Conservation (phyloP, 2,797 vertebrate genomes). For the Lemur catta region DNA sequence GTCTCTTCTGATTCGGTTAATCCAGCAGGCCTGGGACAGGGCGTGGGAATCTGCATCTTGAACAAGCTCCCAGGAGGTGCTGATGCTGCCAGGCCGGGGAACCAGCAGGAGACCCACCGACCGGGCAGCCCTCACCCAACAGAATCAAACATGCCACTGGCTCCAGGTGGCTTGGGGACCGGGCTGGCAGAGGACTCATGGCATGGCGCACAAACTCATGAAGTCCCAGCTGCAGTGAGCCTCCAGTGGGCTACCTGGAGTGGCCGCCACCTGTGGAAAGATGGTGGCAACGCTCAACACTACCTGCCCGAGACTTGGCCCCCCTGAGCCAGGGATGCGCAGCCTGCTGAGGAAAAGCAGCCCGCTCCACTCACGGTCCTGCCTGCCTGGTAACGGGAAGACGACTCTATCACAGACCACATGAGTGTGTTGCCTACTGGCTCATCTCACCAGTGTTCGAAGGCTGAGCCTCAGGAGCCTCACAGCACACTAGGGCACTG, state of each 20-base stretch:
- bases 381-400: slow-evolving; percentile 43
- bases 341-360: neutral
- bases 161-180: neutral
- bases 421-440: neutral
- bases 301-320: accelerated
- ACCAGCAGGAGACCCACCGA: neutral
- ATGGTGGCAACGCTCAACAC: neutral
- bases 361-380: slow-evolving; percentile 6
- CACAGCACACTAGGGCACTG: slow-evolving; percentile 58
- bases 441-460: neutral
- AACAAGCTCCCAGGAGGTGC: neutral
- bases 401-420: neutral
- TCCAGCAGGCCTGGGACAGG: accelerated
- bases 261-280: accelerated
- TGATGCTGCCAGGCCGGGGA: neutral
- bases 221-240: neutral
- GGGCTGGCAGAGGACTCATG: neutral
- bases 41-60: no score
- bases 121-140: neutral
- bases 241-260: neutral
- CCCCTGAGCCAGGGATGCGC: neutral
- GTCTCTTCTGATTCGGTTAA: neutral
- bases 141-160: neutral
- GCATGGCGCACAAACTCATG: accelerated
- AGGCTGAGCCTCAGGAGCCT: slow-evolving; percentile 61